A percentile compares a stretch with the other conserved stretches of the same genome.
Conservation (phyloP, 2,888 invertebrate genomes). For the Drosophila mimetica region DNA sequence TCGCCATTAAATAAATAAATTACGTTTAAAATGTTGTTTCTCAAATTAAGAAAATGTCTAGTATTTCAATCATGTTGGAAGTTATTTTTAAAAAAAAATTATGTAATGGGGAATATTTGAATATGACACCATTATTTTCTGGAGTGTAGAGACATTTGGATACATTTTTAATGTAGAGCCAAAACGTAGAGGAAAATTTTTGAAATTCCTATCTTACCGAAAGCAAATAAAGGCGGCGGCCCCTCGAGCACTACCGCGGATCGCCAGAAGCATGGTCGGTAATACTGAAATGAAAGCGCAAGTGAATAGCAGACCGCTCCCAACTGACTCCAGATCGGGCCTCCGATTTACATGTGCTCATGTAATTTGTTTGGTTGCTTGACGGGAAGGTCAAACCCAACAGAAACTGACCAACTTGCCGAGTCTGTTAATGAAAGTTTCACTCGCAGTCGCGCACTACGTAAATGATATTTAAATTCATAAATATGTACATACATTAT, state of each 20-base stretch:
- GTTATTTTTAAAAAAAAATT: too few relatives aligned
- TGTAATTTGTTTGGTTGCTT: conserved; percentile 30
- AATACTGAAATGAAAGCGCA: conserved; percentile 71
- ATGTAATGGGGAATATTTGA: too few relatives aligned
- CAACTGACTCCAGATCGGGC: conserved; percentile 22
- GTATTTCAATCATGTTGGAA: too few relatives aligned
- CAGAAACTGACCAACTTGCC: conserved; percentile 4
- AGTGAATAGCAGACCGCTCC: conserved; percentile 50
- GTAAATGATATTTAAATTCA: conserved; percentile 14
- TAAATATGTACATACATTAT: conserved; percentile 12
- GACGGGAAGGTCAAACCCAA: conserved; percentile 24
- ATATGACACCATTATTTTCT: too few relatives aligned
- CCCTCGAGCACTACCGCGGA: conserved; percentile 48
- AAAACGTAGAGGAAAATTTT: too few relatives aligned
- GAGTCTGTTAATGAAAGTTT: conserved; percentile 31
- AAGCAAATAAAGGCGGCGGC: conserved; percentile 63
- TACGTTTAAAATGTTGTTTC: too few relatives aligned
- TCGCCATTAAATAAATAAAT: too few relatives aligned
- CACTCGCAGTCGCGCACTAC: conserved; percentile 16
- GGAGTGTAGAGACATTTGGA: too few relatives aligned
- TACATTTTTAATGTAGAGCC: too few relatives aligned
- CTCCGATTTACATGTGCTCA: conserved; percentile 3
- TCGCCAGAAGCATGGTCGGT: conserved; percentile 21
- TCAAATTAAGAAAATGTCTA: too few relatives aligned
- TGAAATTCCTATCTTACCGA: conserved; percentile 61